Base-by-base conservation (phyloP, 2,113 vertebrate genomes). In the Limanda limanda region DNA sequence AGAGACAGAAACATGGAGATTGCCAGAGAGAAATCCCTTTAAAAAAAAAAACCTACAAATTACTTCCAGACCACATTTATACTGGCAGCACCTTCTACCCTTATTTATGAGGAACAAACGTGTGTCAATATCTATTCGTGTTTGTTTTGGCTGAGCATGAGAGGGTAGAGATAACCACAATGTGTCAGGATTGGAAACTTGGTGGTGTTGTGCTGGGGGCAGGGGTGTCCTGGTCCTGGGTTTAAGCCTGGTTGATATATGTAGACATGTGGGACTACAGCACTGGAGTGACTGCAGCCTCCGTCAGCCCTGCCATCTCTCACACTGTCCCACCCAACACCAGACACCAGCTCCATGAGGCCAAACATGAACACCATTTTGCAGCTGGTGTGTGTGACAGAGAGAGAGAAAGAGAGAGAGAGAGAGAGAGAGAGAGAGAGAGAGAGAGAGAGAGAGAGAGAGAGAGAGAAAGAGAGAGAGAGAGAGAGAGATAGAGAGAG, bases 361-460 rank as follows among this genome's bases (percentile, higher is more conserved):
- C 21, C 68, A 73, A 60, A 66, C 17, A 71, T 62, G 61, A 78
- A 79, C 67, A 69, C 15, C 42, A 37, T 27, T 58, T 5, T 82
- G 69, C 79, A 89, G 84, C 91, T 92, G 88, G 62, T 69, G 42
- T 48, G 40, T 21, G 13, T 10, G 13, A n/a, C n/a, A n/a, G n/a
- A n/a, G 27, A 8, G 31, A 8, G 31, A 35, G 56, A n/a, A 5
- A 14, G 56, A 23, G 56, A 23, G 7, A 23, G 31, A 31, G 27
- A 31, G 27, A 31, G 27, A 31, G 25, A 51, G 68, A 52, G 51
- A n/a, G 27, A 8, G 31, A 8, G 31, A 35, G 56, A n/a, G 13
- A 14, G 56, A 23, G 56, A 23, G 7, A 23, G 31, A 31, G 27
- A 31, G 27, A 31, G 27, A 31, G 25, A 51, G 68, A 52, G 51